Conservation (phyloP, 92 coral and sea anemone species). For the Muricea muricata region DNA sequence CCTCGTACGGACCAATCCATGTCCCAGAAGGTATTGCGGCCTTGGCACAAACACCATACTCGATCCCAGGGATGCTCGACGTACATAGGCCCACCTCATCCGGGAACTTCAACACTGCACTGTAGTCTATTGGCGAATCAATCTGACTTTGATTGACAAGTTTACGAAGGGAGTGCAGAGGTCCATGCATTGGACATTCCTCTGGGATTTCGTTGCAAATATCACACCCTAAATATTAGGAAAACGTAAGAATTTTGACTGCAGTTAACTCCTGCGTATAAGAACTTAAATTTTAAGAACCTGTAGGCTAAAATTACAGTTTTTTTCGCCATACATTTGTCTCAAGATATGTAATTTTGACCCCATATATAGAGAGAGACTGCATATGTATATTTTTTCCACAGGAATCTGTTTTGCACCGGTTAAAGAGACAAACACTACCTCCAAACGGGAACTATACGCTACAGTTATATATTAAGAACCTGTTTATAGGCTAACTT, state of each 20-base stretch:
- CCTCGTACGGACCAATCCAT: slow-evolving; percentile 99
- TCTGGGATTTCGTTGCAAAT: slow-evolving; percentile 94
- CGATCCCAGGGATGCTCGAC: slow-evolving; percentile 93
- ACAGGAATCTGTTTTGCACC: no score
- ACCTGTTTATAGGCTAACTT: no score
- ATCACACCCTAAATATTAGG: slow-evolving; percentile 77
- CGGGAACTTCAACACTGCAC: slow-evolving; percentile 92
- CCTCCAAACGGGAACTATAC: no score
- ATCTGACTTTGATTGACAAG: slow-evolving; percentile 93
- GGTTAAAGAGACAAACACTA: no score
- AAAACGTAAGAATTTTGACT: neutral
- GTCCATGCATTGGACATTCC: slow-evolving; percentile 99
- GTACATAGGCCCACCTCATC: slow-evolving; percentile 98
- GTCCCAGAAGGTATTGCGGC: slow-evolving; percentile 97
- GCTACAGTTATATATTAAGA: no score
- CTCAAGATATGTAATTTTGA: no score
- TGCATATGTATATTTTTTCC: no score
- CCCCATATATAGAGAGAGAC: no score
- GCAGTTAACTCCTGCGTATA: no score
- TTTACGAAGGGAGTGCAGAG: slow-evolving; percentile 91
- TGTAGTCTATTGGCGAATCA: slow-evolving; percentile 89
- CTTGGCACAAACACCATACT: slow-evolving; percentile 96
- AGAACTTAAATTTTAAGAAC: no score
- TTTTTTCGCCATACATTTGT: no score
- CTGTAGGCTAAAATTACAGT: no score